A percentile compares a stretch with the other conserved stretches of the same genome.
These are phyloP conservation scores for Callyntrura sp. DNA, from an alignment of 2,888 invertebrate species.

Conservation along the genomic window DNA sequence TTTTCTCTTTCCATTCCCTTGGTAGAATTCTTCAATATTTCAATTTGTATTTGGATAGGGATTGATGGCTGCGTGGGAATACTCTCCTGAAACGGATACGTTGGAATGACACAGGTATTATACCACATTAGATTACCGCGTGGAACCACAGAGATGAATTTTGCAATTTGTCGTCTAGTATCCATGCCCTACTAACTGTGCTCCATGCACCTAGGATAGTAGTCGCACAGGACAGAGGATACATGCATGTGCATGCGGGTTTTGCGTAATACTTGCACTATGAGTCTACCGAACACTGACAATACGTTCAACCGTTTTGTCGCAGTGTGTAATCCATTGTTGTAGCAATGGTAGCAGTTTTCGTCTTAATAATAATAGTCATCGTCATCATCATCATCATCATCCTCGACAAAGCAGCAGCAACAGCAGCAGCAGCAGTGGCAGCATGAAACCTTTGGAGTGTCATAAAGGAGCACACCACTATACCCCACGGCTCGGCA, in stretches of 20 bases:
- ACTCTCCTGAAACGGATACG: neutral
- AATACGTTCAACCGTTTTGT: neutral
- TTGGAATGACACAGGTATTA: neutral
- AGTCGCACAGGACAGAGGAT: neutral
- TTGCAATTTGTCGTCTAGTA: neutral
- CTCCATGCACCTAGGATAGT: neutral
- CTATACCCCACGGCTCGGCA: neutral
- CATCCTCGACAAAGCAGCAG: too few species aligned
- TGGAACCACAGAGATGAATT: constrained; percentile 18
- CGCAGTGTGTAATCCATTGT: constrained; percentile 40
- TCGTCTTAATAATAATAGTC: constrained; percentile 15
- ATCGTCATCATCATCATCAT: constrained; percentile 55
- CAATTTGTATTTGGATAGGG: constrained; percentile 8
- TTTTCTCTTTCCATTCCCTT: neutral
- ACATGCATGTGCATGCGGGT: neutral
- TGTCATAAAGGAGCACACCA: constrained; percentile 18
- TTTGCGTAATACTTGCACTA: neutral
- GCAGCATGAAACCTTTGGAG: constrained; percentile 44
- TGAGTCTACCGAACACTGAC: neutral
- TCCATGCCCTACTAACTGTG: neutral
- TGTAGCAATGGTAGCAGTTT: neutral
- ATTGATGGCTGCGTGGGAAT: neutral
- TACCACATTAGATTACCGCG: neutral
- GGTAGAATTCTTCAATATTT: constrained; percentile 1
- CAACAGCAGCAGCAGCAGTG: neutral